Conservation (phyloP, 2,113 vertebrate species). For the Barnardius zonarius region DNA sequence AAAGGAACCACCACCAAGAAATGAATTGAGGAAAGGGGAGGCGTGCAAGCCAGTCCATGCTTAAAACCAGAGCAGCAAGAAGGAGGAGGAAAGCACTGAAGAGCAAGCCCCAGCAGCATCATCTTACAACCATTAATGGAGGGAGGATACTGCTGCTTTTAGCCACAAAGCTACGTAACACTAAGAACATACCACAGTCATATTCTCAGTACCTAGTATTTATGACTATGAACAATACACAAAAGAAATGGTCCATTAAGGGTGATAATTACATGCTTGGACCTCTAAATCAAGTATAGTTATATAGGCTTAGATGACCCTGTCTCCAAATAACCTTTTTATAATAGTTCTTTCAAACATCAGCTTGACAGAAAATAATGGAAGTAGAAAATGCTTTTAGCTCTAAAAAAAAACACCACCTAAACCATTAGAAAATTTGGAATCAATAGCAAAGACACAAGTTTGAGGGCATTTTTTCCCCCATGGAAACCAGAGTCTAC, state of each 20-base stretch:
- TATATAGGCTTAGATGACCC: background rate
- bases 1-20: background rate
- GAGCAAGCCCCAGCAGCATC: background rate
- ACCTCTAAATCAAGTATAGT: background rate
- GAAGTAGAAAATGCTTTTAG: background rate
- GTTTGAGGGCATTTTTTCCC: background rate
- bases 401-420: background rate
- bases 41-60: background rate
- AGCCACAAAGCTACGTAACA: background rate
- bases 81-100: background rate
- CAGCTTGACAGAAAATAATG: background rate
- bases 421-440: background rate
- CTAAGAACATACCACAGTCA: background rate
- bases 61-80: background rate
- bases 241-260: background rate
- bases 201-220: background rate
- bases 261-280: background rate
- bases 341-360: background rate
- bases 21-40: background rate
- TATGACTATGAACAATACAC: background rate
- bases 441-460: background rate
- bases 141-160: background rate
- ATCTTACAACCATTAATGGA: background rate
- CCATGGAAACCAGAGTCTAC: background rate
- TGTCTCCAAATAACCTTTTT: background rate